A percentile compares a stretch with the other conserved stretches of the same genome.
These are phyloP conservation scores for Pelodytes ibericus DNA, from an alignment of 2,797 vertebrate species.

Conservation along the genomic window DNA sequence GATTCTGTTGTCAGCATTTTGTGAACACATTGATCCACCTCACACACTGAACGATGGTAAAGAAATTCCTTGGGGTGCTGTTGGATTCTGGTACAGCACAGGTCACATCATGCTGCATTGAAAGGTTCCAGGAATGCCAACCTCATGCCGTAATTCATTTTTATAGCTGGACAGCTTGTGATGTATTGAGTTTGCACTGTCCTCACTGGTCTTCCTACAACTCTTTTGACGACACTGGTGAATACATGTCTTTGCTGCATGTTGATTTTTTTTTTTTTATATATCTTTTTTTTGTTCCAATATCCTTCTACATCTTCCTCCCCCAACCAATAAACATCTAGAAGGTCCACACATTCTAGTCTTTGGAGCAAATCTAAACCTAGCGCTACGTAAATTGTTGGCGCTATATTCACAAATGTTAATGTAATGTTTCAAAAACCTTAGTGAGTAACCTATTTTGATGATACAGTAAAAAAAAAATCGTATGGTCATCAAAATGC, in stretches of 20 bases:
- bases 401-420: no score
- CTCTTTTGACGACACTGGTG: conserved; percentile 34
- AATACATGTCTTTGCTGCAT: conserved; percentile 32
- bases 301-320: no score
- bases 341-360: no score
- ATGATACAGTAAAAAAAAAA: no score
- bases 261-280: no score
- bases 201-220: conserved; percentile 33
- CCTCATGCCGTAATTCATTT: conserved; percentile 36
- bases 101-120: conserved; percentile 40
- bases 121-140: conserved; percentile 36
- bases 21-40: background rate
- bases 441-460: no score
- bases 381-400: no score
- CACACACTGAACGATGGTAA: background rate
- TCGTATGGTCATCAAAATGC: no score
- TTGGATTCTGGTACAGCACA: conserved; percentile 14
- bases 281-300: no score
- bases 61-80: background rate
- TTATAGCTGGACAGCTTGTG: conserved; percentile 35
- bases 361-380: no score
- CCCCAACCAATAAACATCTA: no score
- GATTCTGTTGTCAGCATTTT: background rate
- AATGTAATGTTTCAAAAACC: no score
- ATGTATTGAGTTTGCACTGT: conserved; percentile 26